Conservation (phyloP, 2,113 vertebrate species). For the Eretmochelys imbricata region DNA sequence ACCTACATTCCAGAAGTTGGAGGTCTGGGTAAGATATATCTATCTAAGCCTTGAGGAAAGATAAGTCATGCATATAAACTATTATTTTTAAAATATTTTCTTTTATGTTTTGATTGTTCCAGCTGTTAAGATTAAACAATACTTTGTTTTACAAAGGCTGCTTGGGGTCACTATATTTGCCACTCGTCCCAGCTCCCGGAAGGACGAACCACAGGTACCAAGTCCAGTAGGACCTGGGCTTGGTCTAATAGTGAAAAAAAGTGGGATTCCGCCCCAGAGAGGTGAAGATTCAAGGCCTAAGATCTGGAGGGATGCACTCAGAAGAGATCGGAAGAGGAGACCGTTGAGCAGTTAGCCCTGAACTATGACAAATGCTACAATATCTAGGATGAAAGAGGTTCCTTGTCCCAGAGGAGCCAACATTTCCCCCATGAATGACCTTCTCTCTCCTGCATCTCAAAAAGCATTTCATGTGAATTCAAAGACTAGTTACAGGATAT, state of each 20-base stretch:
- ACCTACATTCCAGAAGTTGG: neutral
- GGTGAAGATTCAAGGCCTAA: neutral
- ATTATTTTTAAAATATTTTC: neutral
- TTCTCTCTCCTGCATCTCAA: neutral
- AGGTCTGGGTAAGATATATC: neutral
- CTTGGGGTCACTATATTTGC: neutral
- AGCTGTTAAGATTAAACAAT: neutral
- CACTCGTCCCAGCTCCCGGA: neutral
- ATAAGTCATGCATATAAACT: neutral
- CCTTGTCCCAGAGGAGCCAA: neutral
- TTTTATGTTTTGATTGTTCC: neutral
- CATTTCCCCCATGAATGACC: neutral
- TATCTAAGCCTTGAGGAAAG: neutral
- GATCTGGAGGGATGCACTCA: neutral
- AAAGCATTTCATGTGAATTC: neutral
- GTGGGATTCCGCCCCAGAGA: neutral
- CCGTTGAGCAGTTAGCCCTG: neutral
- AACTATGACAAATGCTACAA: neutral
- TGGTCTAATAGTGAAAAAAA: neutral
- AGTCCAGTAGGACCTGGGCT: neutral
- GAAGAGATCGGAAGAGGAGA: neutral
- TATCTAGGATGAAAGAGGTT: slow-evolving; percentile 1
- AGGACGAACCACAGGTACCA: neutral
- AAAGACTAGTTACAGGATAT: neutral
- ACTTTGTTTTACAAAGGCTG: neutral